Evolutionary conservation across 2,888 invertebrate genomes (phyloP).

Genomic region (Cheilosia pagana): DNA sequence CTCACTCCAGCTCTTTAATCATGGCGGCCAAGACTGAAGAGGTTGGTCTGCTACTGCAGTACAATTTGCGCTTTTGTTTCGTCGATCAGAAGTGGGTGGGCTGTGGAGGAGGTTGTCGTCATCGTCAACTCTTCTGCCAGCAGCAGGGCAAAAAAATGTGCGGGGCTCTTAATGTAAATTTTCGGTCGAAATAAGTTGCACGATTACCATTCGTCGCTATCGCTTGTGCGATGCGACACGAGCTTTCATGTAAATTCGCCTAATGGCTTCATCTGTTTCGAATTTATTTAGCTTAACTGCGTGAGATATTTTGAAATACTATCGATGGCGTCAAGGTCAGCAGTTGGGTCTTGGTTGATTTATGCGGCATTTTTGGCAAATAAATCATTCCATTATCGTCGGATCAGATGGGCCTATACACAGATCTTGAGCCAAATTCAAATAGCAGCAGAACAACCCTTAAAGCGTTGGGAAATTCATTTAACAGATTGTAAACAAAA

Average conservation of each 20-base stretch:
- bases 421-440: neutral
- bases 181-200: constrained; percentile 19
- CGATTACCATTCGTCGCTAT: constrained; percentile 21
- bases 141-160: neutral
- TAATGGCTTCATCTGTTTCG: constrained; percentile 63
- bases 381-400: constrained; percentile 42
- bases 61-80: constrained; percentile 10
- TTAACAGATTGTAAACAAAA: constrained; percentile 59
- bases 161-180: constrained; percentile 45
- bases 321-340: constrained; percentile 39
- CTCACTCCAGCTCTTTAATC: neutral
- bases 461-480: constrained; percentile 37
- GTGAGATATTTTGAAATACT: constrained; percentile 39
- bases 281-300: constrained; percentile 57
- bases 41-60: neutral
- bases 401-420: neutral
- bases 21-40: neutral
- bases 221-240: constrained; percentile 41
- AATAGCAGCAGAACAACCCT: constrained; percentile 1
- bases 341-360: constrained; percentile 16
- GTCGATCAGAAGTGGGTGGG: constrained; percentile 26
- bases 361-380: constrained; percentile 18
- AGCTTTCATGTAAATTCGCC: constrained; percentile 57
- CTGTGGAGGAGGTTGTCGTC: constrained; percentile 18
- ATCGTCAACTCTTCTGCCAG: constrained; percentile 20